Evolutionary conservation across 2,113 vertebrate genomes (phyloP).

Genomic region (Notothenia coriiceps): DNA sequence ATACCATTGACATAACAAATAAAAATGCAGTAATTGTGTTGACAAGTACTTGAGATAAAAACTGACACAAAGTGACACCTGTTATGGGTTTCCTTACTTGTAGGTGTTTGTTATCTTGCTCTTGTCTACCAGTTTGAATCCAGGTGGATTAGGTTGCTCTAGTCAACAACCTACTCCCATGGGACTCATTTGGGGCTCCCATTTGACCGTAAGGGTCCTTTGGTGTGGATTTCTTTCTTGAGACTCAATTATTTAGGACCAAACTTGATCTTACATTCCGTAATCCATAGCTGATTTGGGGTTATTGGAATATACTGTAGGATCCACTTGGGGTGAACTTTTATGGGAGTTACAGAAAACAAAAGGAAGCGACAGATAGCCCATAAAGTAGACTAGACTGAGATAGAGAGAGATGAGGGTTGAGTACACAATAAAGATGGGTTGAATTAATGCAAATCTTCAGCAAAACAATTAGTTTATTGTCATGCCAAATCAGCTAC

Average conservation of each 20-base stretch:
- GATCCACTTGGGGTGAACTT: not conserved
- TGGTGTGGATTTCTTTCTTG: slow-evolving; percentile 75
- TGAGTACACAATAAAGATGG: slow-evolving; percentile 35
- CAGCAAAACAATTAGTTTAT: slow-evolving; percentile 74
- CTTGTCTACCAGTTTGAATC: slow-evolving; percentile 31
- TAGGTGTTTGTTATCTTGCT: slow-evolving; percentile 34
- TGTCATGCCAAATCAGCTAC: slow-evolving; percentile 61
- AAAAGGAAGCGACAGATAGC: slow-evolving; percentile 10
- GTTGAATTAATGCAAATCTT: slow-evolving; percentile 47
- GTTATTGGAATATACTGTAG: slow-evolving; percentile 1
- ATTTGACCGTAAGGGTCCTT: slow-evolving; percentile 56
- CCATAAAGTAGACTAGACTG: not conserved
- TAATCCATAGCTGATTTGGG: slow-evolving; percentile 39
- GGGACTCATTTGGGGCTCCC: slow-evolving; percentile 50
- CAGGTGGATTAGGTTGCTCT: slow-evolving; percentile 47
- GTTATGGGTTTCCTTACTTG: not conserved
- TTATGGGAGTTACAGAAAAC: not conserved
- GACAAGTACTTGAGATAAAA: slow-evolving; percentile 10
- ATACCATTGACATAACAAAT: not conserved
- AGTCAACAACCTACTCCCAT: slow-evolving; percentile 43
- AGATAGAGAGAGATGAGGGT: not conserved
- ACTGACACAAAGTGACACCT: slow-evolving; percentile 23
- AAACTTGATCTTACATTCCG: slow-evolving; percentile 67
- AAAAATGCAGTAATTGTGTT: not conserved
- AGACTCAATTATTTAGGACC: slow-evolving; percentile 80